Conservation (phyloP, 2,888 invertebrate species). For the Drosophila koepferae region DNA sequence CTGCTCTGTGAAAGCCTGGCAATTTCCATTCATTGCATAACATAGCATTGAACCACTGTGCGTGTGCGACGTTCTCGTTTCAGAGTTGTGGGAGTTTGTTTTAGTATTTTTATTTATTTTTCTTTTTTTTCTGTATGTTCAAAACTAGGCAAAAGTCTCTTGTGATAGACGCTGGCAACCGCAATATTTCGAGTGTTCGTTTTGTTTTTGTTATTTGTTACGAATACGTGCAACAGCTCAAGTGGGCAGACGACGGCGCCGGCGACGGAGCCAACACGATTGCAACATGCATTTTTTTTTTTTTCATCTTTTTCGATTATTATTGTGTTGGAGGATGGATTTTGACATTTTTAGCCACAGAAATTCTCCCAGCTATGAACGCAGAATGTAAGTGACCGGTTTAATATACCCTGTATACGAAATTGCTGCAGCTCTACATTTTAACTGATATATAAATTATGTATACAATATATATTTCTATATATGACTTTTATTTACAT, state of each 20-base stretch:
- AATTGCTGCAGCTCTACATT: neutral
- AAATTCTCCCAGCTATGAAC: neutral
- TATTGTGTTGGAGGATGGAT: conserved; percentile 19
- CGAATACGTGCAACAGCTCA: conserved; percentile 32
- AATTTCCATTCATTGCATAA: conserved; percentile 14
- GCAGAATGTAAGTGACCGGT: neutral
- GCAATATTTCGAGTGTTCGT: conserved; percentile 54
- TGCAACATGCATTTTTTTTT: conserved; percentile 62
- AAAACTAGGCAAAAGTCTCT: conserved; percentile 25
- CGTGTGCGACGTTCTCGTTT: conserved; percentile 19
- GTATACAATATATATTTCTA: neutral
- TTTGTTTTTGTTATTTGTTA: conserved; percentile 26
- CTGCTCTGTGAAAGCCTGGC: neutral
- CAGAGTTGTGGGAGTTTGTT: conserved; percentile 58
- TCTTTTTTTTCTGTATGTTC: conserved; percentile 2
- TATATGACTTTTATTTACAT: neutral
- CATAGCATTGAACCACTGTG: conserved; percentile 33
- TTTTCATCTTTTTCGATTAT: conserved; percentile 30
- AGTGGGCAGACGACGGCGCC: conserved; percentile 23
- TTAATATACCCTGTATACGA: neutral
- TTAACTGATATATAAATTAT: neutral
- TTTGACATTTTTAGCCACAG: conserved; percentile 31
- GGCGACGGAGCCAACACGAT: conserved; percentile 39
- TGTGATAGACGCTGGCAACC: conserved; percentile 24
- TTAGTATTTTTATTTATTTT: conserved; percentile 7